Conservation (phyloP, 1,140 invertebrate species). For the Papilio glaucus region DNA sequence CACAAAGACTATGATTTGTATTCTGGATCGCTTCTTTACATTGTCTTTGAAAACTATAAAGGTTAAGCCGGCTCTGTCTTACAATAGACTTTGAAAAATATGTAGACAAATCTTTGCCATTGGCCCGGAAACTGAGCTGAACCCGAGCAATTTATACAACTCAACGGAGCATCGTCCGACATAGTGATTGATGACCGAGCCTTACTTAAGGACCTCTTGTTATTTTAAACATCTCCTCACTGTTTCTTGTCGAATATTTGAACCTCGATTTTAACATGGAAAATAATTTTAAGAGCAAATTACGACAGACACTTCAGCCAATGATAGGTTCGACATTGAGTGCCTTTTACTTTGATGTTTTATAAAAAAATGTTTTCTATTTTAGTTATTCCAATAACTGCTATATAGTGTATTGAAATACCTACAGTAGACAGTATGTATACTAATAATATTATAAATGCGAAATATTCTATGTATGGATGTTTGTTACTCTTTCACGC, state of each 20-base stretch:
- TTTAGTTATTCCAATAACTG: no score
- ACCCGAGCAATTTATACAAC: constrained; percentile 21
- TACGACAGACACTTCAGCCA: not conserved
- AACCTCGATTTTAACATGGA: not conserved
- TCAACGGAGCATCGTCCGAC: constrained; percentile 11
- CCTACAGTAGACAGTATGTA: no score
- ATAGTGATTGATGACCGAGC: not conserved
- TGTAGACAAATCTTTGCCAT: constrained; percentile 14
- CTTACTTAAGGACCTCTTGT: constrained; percentile 17
- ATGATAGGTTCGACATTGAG: not conserved
- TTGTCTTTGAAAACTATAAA: not conserved
- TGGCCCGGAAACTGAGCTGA: constrained; percentile 10
- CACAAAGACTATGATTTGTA: no score
- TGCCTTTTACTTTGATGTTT: not conserved
- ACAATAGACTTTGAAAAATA: constrained; percentile 11
- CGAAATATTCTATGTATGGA: no score
- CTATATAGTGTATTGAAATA: no score
- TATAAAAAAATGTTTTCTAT: no score
- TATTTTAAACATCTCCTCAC: constrained; percentile 11
- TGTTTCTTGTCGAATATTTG: constrained; percentile 22
- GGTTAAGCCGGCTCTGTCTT: not conserved
- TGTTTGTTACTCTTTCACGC: no score
- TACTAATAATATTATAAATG: no score
- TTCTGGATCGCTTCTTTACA: no score
- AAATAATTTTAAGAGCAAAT: not conserved